phyloP scores from a whole-genome alignment of 1,140 invertebrate genomes.

The Ooceraea biroi region DNA sequence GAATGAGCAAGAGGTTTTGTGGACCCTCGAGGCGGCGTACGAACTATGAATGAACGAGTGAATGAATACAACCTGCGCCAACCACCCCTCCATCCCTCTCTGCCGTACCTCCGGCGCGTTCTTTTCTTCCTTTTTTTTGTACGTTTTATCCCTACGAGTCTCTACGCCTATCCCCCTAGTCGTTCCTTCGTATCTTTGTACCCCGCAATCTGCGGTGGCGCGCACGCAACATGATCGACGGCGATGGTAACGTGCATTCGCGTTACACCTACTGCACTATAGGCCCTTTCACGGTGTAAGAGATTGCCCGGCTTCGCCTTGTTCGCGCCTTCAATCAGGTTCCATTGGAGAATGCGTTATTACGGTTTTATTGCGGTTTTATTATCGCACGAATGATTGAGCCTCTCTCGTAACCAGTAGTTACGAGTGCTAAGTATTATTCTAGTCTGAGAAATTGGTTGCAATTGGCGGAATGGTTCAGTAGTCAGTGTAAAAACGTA shows the following conservation, averaged over 20 bases:
- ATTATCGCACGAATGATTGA: conserved; percentile 32
- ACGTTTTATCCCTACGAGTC: conserved; percentile 63
- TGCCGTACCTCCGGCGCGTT: conserved; percentile 9
- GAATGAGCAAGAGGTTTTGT: conserved; percentile 76
- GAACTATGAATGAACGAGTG: conserved; percentile 77
- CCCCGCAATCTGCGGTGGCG: not conserved
- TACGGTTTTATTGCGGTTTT: conserved; percentile 40
- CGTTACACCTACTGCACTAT: not conserved
- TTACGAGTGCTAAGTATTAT: conserved; percentile 6
- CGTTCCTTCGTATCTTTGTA: conserved; percentile 14
- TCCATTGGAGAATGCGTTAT: not conserved
- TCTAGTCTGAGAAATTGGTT: conserved; percentile 3
- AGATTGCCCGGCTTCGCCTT: conserved; percentile 25
- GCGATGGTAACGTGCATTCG: not conserved
- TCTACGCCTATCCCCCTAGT: conserved; percentile 23
- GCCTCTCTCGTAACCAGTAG: not conserved
- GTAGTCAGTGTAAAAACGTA: not conserved
- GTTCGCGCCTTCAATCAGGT: conserved; percentile 30
- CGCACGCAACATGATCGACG: not conserved
- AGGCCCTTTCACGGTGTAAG: not conserved
- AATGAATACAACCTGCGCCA: conserved; percentile 77
- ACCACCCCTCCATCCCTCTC: conserved; percentile 22
- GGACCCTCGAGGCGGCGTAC: conserved; percentile 74
- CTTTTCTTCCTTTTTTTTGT: conserved; percentile 54
- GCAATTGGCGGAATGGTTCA: not conserved